These are phyloP conservation scores for Protosalanx chinensis DNA, from an alignment of 2,797 vertebrate species.

Conservation along the genomic window DNA sequence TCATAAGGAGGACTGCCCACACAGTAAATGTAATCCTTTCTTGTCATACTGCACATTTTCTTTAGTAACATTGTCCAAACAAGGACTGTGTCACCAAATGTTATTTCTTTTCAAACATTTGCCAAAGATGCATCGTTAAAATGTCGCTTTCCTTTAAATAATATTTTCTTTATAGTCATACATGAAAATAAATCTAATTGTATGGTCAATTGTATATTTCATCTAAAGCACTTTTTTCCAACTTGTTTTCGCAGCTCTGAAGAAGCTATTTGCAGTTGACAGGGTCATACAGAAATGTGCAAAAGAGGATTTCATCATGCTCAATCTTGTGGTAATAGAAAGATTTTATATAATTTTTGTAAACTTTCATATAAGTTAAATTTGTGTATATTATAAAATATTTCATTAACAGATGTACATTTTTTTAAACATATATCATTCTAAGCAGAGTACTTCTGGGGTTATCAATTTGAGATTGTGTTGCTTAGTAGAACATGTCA, in stretches of 20 bases:
- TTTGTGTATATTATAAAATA: slow-evolving; percentile 2
- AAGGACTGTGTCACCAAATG: background rate
- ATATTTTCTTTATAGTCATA: no score
- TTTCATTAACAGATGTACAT: slow-evolving; percentile 6
- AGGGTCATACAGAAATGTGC: slow-evolving; percentile 68
- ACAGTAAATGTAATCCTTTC: slow-evolving; percentile 56
- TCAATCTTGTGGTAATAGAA: slow-evolving; percentile 65
- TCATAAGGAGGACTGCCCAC: slow-evolving; percentile 60
- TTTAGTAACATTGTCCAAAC: background rate
- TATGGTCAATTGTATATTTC: background rate
- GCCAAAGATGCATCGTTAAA: background rate
- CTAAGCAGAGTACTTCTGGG: no score
- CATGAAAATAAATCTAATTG: no score
- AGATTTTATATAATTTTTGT: background rate
- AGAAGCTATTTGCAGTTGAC: slow-evolving; percentile 60
- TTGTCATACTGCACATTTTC: background rate
- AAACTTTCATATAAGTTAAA: background rate
- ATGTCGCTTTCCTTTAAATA: background rate
- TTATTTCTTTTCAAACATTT: no score
- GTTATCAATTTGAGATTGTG: no score
- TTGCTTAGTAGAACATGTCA: no score
- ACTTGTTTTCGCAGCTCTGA: slow-evolving; percentile 59
- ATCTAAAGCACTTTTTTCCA: background rate
- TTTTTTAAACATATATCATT: background rate
- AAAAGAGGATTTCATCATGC: slow-evolving; percentile 71